These are phyloP conservation scores for Oasisia sp. DNA, from an alignment of 2,888 invertebrate species.

Conservation along the genomic window DNA sequence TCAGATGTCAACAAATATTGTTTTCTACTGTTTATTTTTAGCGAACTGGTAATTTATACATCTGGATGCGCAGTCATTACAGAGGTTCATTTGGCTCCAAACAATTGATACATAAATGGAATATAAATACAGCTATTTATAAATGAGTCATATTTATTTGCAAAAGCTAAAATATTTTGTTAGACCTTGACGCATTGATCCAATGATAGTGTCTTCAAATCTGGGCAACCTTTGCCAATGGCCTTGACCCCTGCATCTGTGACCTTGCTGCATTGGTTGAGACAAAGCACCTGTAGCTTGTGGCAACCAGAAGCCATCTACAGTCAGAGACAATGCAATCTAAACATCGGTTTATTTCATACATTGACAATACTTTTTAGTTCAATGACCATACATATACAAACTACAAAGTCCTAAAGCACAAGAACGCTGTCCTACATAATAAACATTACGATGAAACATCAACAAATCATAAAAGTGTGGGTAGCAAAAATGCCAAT, in stretches of 20 bases:
- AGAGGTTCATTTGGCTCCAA: no score
- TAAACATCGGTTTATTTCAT: background rate
- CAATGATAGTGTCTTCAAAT: constrained; percentile 43
- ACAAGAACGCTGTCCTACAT: background rate
- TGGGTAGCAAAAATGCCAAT: no score
- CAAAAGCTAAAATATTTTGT: background rate
- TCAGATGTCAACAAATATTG: no score
- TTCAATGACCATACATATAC: background rate
- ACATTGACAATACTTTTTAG: background rate
- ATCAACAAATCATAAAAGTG: no score
- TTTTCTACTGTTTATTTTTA: no score
- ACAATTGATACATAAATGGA: background rate
- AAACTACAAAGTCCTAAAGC: no score
- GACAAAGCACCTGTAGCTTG: constrained; percentile 43
- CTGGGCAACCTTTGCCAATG: constrained; percentile 46
- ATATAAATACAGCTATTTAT: background rate
- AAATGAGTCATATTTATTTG: no score
- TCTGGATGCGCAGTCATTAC: no score
- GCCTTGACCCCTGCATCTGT: constrained; percentile 46
- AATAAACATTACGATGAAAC: no score
- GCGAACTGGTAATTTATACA: no score
- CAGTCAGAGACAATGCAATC: constrained; percentile 22
- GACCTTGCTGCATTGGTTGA: constrained; percentile 49
- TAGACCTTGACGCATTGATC: constrained; percentile 36
- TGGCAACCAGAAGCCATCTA: constrained; percentile 50